phyloP scores from a whole-genome alignment of 1,140 invertebrate species.

The Cylas formicarius region DNA sequence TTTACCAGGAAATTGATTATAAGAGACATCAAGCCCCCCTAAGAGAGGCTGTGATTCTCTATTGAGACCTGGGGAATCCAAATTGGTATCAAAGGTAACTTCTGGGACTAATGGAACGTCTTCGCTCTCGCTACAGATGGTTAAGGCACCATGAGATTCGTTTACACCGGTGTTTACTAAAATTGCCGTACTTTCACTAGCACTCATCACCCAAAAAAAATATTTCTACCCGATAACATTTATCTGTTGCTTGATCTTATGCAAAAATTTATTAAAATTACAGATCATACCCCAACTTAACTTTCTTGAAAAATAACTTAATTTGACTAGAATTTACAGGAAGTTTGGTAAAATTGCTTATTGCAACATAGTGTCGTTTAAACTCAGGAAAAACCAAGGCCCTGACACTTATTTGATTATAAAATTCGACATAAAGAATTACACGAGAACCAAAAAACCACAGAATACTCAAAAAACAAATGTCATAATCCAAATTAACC shows the following conservation, averaged over 20 bases:
- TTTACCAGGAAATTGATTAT: constrained; percentile 76
- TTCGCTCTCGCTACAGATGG: constrained; percentile 45
- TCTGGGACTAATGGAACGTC: constrained; percentile 61
- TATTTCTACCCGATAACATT: constrained; percentile 6
- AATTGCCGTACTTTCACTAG: constrained; percentile 37
- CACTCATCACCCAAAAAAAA: constrained; percentile 36
- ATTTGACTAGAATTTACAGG: constrained; percentile 17
- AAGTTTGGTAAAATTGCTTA: neutral
- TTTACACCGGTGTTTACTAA: constrained; percentile 33
- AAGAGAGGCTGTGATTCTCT: constrained; percentile 85
- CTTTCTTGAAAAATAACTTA: constrained; percentile 5
- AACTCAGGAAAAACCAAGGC: neutral
- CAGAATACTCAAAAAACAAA: too few species aligned
- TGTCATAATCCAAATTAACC: too few species aligned
- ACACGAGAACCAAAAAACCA: too few species aligned
- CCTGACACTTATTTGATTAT: too few species aligned
- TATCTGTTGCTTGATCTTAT: constrained; percentile 9
- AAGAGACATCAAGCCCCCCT: constrained; percentile 66
- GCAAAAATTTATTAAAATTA: neutral
- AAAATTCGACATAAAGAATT: too few species aligned
- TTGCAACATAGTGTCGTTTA: neutral
- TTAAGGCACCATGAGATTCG: constrained; percentile 35
- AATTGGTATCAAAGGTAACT: constrained; percentile 55
- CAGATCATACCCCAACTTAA: neutral
- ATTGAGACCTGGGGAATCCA: constrained; percentile 69